phyloP scores from a whole-genome alignment of 1,140 invertebrate genomes.

The Tribolium madens region DNA sequence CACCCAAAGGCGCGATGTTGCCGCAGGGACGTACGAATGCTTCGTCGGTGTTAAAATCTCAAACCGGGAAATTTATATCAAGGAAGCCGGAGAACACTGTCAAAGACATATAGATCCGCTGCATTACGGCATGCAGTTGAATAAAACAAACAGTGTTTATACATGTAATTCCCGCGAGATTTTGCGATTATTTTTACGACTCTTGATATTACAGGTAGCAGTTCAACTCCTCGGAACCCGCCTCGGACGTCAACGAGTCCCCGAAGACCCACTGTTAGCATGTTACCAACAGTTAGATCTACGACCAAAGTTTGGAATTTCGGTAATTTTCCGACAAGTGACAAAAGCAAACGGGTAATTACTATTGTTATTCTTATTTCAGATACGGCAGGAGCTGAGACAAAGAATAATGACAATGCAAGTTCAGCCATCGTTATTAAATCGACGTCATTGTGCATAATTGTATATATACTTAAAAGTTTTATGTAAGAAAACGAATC shows the following conservation, averaged over 20 bases:
- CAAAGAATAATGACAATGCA: slow-evolving; percentile 34
- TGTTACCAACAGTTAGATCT: slow-evolving; percentile 4
- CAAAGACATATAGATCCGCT: slow-evolving; percentile 74
- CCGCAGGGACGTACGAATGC: slow-evolving; percentile 75
- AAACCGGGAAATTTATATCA: slow-evolving; percentile 72
- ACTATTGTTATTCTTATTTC: slow-evolving; percentile 25
- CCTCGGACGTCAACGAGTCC: slow-evolving; percentile 24
- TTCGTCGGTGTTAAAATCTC: slow-evolving; percentile 78
- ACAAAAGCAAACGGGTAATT: slow-evolving; percentile 1
- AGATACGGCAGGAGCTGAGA: slow-evolving; percentile 39
- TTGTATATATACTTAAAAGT: slow-evolving; percentile 17
- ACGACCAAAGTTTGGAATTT: slow-evolving; percentile 39
- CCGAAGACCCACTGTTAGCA: slow-evolving; percentile 28
- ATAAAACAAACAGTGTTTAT: slow-evolving; percentile 49
- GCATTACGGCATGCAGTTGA: slow-evolving; percentile 75
- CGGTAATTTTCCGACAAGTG: slow-evolving; percentile 13
- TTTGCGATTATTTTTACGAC: neutral
- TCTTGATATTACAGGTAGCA: slow-evolving; percentile 22
- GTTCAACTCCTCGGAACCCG: slow-evolving; percentile 21
- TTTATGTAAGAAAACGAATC: slow-evolving; percentile 23
- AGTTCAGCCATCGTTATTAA: slow-evolving; percentile 15
- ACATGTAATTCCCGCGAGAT: slow-evolving; percentile 24
- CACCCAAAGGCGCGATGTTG: slow-evolving; percentile 75
- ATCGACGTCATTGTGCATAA: slow-evolving; percentile 12
- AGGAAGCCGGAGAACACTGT: slow-evolving; percentile 79